Evolutionary conservation across 2,888 invertebrate genomes (phyloP).

Genomic region (Rhogogaster chlorosoma): DNA sequence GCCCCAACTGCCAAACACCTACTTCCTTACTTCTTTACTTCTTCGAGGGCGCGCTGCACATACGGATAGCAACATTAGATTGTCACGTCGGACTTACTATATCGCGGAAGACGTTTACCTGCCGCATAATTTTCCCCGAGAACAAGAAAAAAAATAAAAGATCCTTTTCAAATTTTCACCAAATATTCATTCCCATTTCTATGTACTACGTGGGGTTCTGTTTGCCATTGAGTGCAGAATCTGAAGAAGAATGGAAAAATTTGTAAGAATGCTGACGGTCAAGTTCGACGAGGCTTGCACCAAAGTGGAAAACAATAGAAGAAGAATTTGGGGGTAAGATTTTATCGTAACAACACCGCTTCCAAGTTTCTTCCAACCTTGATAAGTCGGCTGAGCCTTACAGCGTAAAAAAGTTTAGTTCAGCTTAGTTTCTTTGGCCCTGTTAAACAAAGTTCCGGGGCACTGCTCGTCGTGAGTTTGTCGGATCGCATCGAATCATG

Average conservation of each 20-base stretch:
- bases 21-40: conserved; percentile 54
- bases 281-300: conserved; percentile 16
- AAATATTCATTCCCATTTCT: too few species aligned
- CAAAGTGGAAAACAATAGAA: conserved; percentile 14
- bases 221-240: not conserved
- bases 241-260: not conserved
- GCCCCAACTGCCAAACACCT: conserved; percentile 54
- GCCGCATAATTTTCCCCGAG: not conserved
- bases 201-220: not conserved
- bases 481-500: conserved; percentile 28
- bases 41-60: conserved; percentile 69
- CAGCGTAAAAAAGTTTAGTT: conserved; percentile 65
- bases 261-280: conserved; percentile 11
- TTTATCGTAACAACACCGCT: conserved; percentile 39
- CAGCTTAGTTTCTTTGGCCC: conserved; percentile 65
- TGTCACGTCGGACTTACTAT: conserved; percentile 32
- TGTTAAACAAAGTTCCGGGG: conserved; percentile 65
- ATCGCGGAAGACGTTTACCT: not conserved
- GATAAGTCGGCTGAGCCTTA: conserved; percentile 64
- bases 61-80: conserved; percentile 76
- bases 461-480: conserved; percentile 32
- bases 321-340: conserved; percentile 38
- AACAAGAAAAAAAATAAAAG: not conserved
- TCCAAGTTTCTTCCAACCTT: conserved; percentile 64
- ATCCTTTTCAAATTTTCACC: not conserved